Conservation (phyloP, 2,113 vertebrate genomes). For the Sterna hirundo region DNA sequence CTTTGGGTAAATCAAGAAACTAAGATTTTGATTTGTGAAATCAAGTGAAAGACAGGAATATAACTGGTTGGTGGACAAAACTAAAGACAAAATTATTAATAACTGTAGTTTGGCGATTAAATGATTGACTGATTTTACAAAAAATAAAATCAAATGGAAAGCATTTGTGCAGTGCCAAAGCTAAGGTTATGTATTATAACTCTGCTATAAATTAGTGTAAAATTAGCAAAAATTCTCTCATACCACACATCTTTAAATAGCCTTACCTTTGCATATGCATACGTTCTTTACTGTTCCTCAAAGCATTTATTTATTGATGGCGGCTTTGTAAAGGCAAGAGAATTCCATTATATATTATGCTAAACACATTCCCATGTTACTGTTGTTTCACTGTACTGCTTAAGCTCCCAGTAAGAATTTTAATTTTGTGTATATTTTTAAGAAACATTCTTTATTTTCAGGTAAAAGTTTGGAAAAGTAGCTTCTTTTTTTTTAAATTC, state of each 20-base stretch:
- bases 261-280: background rate
- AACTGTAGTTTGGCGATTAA: background rate
- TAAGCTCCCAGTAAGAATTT: background rate
- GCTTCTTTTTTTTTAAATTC: background rate
- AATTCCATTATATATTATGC: background rate
- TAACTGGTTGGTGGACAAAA: background rate
- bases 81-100: background rate
- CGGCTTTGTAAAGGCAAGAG: background rate
- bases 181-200: background rate
- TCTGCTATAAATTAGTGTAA: background rate
- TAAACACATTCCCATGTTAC: background rate
- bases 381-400: background rate
- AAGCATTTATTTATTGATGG: background rate
- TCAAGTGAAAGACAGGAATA: background rate
- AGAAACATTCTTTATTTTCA: background rate
- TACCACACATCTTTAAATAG: background rate
- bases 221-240: background rate
- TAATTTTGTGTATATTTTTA: background rate
- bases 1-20: background rate
- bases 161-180: background rate
- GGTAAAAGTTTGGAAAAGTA: background rate
- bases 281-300: background rate
- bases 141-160: background rate
- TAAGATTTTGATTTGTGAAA: background rate
- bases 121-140: background rate